These are phyloP conservation scores for Morone saxatilis DNA, from an alignment of 2,113 vertebrate species.

Conservation along the genomic window DNA sequence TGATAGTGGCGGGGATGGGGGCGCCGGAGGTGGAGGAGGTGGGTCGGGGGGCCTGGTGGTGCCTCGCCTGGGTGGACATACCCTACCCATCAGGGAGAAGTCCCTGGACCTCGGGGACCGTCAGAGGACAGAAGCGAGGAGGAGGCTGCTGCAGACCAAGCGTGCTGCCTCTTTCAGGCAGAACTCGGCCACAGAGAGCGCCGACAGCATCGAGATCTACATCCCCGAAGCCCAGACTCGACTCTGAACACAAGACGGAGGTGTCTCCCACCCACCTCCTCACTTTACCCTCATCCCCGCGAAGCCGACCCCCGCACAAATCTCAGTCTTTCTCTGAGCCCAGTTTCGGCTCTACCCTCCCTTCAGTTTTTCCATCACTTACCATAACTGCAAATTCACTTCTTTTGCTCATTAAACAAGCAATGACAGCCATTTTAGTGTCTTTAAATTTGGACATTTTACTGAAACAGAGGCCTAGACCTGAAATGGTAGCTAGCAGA, in stretches of 20 bases:
- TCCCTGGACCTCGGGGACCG: conserved; percentile 90
- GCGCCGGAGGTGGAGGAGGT: conserved; percentile 56
- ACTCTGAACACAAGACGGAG: conserved; percentile 87
- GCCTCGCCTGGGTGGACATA: conserved; percentile 76
- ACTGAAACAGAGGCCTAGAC: conserved; percentile 65
- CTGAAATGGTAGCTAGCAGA: conserved; percentile 55
- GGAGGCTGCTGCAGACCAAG: conserved; percentile 95
- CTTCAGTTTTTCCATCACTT: conserved; percentile 40
- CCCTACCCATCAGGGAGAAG: conserved; percentile 83
- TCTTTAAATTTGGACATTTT: conserved; percentile 71
- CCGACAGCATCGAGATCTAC: conserved; percentile 99
- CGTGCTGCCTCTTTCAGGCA: conserved; percentile 96
- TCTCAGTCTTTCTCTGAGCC: conserved; percentile 57
- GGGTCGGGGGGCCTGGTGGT: conserved; percentile 78
- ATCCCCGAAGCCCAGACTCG: conserved; percentile 99
- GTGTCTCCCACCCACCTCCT: conserved; percentile 18
- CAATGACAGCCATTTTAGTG: conserved; percentile 76
- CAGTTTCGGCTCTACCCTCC: conserved; percentile 31
- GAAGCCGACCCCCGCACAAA: conserved; percentile 15
- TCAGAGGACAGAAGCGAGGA: conserved; percentile 94
- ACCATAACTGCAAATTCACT: conserved; percentile 25
- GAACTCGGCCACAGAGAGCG: conserved; percentile 98
- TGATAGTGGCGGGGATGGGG: conserved; percentile 75
- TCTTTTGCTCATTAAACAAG: conserved; percentile 61
- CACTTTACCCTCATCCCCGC: conserved; percentile 12